These are phyloP conservation scores for Tromatobia lineatoria DNA, from an alignment of 2,888 invertebrate species.

Conservation along the genomic window DNA sequence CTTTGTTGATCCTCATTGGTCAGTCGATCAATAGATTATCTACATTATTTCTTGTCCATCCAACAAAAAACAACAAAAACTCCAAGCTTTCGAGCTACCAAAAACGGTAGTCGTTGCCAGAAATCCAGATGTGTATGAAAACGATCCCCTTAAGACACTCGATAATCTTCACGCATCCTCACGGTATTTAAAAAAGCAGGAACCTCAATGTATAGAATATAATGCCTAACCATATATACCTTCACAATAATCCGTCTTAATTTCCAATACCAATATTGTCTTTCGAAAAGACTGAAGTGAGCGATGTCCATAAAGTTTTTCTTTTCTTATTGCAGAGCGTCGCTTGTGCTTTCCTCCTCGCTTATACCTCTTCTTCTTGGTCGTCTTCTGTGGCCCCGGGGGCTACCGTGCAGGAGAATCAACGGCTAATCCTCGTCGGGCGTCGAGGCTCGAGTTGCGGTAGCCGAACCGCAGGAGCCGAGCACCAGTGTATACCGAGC, in stretches of 20 bases:
- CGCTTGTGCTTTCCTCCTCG: conserved; percentile 22
- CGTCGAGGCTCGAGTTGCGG: conserved; percentile 57
- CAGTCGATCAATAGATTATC: too few species aligned
- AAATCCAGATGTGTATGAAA: background rate
- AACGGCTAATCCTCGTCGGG: conserved; percentile 66
- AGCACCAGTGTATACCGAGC: conserved; percentile 36
- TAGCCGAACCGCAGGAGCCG: conserved; percentile 66
- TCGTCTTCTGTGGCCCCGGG: conserved; percentile 47
- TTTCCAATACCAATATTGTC: conserved; percentile 25
- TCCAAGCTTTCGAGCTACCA: background rate
- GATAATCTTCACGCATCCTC: conserved; percentile 8
- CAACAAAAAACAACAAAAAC: too few species aligned
- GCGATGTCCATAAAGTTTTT: conserved; percentile 53
- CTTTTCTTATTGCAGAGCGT: conserved; percentile 44
- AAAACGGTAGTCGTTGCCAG: background rate
- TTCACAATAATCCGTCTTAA: conserved; percentile 12
- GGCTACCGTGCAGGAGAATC: conserved; percentile 66
- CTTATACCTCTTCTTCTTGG: conserved; percentile 25
- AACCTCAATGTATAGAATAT: too few species aligned
- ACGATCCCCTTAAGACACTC: background rate
- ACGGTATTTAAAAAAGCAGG: background rate
- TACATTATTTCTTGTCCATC: too few species aligned
- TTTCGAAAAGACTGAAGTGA: conserved; percentile 51
- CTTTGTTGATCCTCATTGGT: too few species aligned
- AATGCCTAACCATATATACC: background rate